phyloP scores from a whole-genome alignment of 1,140 invertebrate genomes.

The Apolygus lucorum region DNA sequence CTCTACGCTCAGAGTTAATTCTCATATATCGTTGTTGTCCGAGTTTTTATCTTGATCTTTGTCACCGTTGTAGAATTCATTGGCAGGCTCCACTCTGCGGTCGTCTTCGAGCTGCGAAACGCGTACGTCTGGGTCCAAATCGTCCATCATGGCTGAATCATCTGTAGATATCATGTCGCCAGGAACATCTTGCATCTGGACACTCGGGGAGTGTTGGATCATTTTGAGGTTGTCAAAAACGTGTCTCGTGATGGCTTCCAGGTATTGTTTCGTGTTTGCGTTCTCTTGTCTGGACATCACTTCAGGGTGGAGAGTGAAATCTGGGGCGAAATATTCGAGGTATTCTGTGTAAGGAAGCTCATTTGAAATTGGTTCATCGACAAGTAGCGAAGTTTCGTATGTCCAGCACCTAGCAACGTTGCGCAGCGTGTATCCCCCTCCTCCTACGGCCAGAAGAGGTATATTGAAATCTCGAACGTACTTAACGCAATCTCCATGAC shows the following conservation, averaged over 20 bases:
- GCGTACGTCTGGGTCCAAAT: slow-evolving; percentile 72
- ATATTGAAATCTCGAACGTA: slow-evolving; percentile 92
- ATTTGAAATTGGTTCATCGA: slow-evolving; percentile 84
- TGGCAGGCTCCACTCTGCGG: slow-evolving; percentile 74
- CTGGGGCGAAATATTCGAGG: slow-evolving; percentile 89
- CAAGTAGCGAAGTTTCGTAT: slow-evolving; percentile 90
- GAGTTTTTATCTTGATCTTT: slow-evolving; percentile 35
- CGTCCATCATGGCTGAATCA: slow-evolving; percentile 58
- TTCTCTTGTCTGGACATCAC: slow-evolving; percentile 77
- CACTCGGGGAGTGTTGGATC: slow-evolving; percentile 76
- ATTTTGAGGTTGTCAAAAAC: slow-evolving; percentile 82
- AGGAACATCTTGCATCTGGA: slow-evolving; percentile 91
- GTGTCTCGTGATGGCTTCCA: slow-evolving; percentile 77
- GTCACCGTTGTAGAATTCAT: slow-evolving; percentile 91
- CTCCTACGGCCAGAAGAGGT: slow-evolving; percentile 89
- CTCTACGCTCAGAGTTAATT: not conserved
- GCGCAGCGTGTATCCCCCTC: slow-evolving; percentile 91
- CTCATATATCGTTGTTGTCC: slow-evolving; percentile 11
- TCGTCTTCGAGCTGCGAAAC: slow-evolving; percentile 72
- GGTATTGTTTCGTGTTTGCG: slow-evolving; percentile 83
- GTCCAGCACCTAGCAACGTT: slow-evolving; percentile 99
- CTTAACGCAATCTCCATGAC: slow-evolving; percentile 93
- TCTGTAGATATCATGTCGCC: slow-evolving; percentile 49
- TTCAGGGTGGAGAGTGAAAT: slow-evolving; percentile 88
- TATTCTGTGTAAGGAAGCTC: slow-evolving; percentile 91